Percentiles rank a stretch among this genome's conserved stretches.
Evolutionary conservation across 1,140 invertebrate genomes (phyloP).

Genomic region (Anastrepha obliqua): DNA sequence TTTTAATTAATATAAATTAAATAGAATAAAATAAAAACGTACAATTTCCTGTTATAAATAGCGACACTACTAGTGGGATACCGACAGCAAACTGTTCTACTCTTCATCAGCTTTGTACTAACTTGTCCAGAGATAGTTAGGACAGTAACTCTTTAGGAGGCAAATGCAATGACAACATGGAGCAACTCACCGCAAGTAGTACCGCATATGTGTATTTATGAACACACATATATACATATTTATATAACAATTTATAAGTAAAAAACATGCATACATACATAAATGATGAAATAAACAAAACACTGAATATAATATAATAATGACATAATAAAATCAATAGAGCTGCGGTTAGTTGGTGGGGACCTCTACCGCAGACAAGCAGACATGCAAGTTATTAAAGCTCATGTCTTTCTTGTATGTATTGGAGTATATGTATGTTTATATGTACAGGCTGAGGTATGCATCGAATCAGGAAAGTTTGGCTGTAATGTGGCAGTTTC

Average conservation of each 20-base stretch:
- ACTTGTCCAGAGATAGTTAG: too few species aligned
- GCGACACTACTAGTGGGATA: too few species aligned
- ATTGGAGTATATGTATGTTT: background rate
- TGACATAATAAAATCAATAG: background rate
- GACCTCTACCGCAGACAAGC: background rate
- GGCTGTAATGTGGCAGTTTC: background rate
- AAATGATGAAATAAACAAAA: background rate
- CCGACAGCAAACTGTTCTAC: too few species aligned
- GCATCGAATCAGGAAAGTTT: background rate
- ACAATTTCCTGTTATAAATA: too few species aligned
- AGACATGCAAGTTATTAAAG: background rate
- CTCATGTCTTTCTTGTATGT: background rate
- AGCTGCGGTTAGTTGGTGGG: background rate
- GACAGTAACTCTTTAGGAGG: too few species aligned
- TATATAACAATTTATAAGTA: background rate
- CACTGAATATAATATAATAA: conserved; percentile 3
- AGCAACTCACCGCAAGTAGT: too few species aligned
- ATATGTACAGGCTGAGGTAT: background rate
- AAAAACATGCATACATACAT: background rate
- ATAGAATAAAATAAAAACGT: too few species aligned
- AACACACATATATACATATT: too few species aligned
- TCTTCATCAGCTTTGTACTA: too few species aligned
- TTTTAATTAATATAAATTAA: too few species aligned
- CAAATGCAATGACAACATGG: too few species aligned
- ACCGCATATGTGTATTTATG: too few species aligned